Evolutionary conservation across 1,140 invertebrate genomes (phyloP).

Genomic region (Nasonia giraulti): DNA sequence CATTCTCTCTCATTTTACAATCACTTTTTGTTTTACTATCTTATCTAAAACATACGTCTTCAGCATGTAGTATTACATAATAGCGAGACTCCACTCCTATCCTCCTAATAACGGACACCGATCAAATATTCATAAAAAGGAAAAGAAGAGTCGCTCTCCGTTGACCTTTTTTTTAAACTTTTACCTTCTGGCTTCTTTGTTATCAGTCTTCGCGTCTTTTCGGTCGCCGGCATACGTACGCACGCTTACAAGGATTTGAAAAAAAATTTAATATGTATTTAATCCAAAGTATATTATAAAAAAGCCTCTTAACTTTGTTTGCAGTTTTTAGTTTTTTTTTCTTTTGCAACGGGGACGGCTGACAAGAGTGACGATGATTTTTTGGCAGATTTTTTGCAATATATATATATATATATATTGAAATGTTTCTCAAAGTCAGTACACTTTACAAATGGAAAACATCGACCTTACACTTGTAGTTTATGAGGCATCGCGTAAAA

Average conservation of each 20-base stretch:
- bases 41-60: conserved; percentile 34
- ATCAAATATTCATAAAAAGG: conserved; percentile 30
- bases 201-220: conserved; percentile 51
- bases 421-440: background rate
- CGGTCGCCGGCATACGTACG: conserved; percentile 7
- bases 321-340: background rate
- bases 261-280: background rate
- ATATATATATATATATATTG: background rate
- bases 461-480: background rate
- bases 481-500: conserved; percentile 9
- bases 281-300: background rate
- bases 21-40: conserved; percentile 29
- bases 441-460: background rate
- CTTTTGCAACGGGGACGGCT: conserved; percentile 17
- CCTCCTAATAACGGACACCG: conserved; percentile 23
- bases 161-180: conserved; percentile 29
- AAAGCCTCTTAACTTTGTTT: background rate
- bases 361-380: conserved; percentile 40
- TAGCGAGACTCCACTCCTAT: conserved; percentile 26
- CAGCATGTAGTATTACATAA: background rate
- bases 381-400: conserved; percentile 37
- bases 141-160: conserved; percentile 38
- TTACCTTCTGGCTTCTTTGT: conserved; percentile 41
- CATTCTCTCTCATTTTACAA: conserved; percentile 36
- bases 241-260: conserved; percentile 37